These are phyloP conservation scores for Chlorospingus flavigularis DNA, from an alignment of 2,797 vertebrate genomes.

Conservation along the genomic window DNA sequence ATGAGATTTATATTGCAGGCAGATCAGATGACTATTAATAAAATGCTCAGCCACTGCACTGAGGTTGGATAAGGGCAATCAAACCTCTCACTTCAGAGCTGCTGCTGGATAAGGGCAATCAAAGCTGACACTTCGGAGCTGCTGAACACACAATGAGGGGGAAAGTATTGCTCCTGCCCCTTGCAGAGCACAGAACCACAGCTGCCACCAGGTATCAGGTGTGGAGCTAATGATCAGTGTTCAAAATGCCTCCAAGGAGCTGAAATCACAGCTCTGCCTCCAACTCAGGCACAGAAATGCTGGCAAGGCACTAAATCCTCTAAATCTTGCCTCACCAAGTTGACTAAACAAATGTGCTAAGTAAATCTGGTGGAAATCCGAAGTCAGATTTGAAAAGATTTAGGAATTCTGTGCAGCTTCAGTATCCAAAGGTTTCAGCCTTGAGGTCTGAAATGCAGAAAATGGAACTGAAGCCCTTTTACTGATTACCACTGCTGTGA, in stretches of 20 bases:
- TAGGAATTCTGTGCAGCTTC: not conserved
- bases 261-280: not conserved
- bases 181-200: not conserved
- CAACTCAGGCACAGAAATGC: not conserved
- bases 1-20: not conserved
- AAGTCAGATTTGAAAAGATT: not conserved
- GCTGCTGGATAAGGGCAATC: conserved; percentile 19
- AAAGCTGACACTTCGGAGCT: not conserved
- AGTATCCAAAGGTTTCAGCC: not conserved
- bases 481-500: not conserved
- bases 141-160: not conserved
- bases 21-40: conserved; percentile 44
- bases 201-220: not conserved
- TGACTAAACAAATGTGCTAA: conserved; percentile 43
- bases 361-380: not conserved
- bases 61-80: conserved; percentile 9
- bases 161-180: not conserved
- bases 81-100: conserved; percentile 2
- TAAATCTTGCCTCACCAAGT: conserved; percentile 61
- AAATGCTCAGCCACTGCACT: not conserved
- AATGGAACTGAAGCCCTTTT: not conserved
- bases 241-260: not conserved
- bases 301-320: conserved; percentile 55
- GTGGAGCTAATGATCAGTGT: not conserved
- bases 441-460: not conserved